Conservation (phyloP, 1,140 invertebrate species). For the Rhagoletis zephyria region DNA sequence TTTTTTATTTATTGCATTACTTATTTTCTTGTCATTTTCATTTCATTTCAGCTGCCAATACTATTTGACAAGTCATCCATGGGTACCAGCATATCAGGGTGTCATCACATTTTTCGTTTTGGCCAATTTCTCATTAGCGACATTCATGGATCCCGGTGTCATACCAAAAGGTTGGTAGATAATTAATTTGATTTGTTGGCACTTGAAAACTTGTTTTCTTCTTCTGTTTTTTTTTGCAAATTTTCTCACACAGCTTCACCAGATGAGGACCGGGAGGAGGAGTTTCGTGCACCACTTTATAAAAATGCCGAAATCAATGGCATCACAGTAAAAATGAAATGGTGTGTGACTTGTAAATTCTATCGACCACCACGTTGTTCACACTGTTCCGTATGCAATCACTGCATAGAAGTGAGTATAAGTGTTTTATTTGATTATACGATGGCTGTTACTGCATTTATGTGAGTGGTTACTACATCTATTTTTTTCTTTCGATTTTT, state of each 20-base stretch:
- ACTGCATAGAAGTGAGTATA: constrained; percentile 93
- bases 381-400: constrained; percentile 99
- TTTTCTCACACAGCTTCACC: constrained; percentile 83
- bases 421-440: constrained; percentile 53
- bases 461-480: background rate
- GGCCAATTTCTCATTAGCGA: constrained; percentile 97
- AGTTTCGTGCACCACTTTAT: constrained; percentile 96
- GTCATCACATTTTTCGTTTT: constrained; percentile 96
- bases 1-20: constrained; percentile 28
- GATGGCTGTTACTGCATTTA: constrained; percentile 16
- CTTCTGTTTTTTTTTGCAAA: constrained; percentile 75
- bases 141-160: constrained; percentile 99
- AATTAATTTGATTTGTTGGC: background rate
- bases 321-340: constrained; percentile 99
- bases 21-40: constrained; percentile 23
- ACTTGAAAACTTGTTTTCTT: background rate
- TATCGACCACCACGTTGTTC: constrained; percentile 98
- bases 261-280: constrained; percentile 97
- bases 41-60: constrained; percentile 86
- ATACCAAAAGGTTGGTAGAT: constrained; percentile 87
- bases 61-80: constrained; percentile 85
- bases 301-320: constrained; percentile 99
- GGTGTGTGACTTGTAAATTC: constrained; percentile 99
- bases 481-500: constrained; percentile 61
- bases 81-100: constrained; percentile 93